Evolutionary conservation across 2,888 invertebrate species (phyloP).

Genomic region (Rhingia rostrata): DNA sequence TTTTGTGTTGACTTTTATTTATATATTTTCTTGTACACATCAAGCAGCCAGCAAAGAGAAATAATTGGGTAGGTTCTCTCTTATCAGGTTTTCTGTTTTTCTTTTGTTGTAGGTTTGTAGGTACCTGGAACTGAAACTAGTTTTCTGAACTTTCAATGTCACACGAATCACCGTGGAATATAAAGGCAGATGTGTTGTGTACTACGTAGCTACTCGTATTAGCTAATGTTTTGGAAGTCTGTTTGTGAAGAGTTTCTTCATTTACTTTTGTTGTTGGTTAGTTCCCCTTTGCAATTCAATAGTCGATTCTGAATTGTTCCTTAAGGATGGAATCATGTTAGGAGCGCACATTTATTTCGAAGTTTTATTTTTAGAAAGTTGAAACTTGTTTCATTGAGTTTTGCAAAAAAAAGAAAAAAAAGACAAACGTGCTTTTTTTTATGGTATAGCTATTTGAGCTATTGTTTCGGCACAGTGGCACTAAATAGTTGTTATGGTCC

Average conservation of each 20-base stretch:
- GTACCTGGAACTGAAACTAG: conserved; percentile 47
- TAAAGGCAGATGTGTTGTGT: background rate
- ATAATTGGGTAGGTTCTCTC: conserved; percentile 49
- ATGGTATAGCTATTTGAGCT: too few species aligned
- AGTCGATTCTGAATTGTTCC: too few species aligned
- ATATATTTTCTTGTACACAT: background rate
- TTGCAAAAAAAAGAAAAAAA: too few species aligned
- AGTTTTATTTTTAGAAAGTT: too few species aligned
- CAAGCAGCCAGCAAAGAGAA: conserved; percentile 20
- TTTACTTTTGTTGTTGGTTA: background rate
- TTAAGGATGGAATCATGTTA: too few species aligned
- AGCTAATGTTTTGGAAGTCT: background rate
- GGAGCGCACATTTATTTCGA: too few species aligned
- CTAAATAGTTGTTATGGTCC: too few species aligned
- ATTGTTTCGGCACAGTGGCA: too few species aligned
- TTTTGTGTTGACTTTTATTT: background rate
- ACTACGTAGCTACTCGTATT: too few species aligned
- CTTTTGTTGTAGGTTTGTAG: background rate
- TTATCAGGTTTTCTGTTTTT: conserved; percentile 52
- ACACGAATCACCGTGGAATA: background rate
- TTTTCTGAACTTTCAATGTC: conserved; percentile 48
- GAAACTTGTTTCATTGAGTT: too few species aligned
- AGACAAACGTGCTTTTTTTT: too few species aligned
- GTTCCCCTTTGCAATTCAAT: too few species aligned
- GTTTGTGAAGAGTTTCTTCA: background rate